phyloP scores from a whole-genome alignment of 2,797 vertebrate species.

The Sus cebifrons region DNA sequence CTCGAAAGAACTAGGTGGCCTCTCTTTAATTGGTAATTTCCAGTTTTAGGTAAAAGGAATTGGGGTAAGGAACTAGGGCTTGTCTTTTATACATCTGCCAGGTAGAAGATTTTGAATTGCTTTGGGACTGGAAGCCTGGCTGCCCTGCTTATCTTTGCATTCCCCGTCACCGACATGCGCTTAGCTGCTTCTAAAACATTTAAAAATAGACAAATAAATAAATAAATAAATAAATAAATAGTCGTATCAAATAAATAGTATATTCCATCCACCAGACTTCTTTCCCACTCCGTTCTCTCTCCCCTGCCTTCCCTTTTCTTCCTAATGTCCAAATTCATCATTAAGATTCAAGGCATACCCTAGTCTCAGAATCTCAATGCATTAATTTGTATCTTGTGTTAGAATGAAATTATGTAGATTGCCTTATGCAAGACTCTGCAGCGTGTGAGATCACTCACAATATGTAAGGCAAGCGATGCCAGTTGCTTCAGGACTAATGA shows the following conservation, averaged over 20 bases:
- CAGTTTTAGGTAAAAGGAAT: constrained; percentile 42
- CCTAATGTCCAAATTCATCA: not conserved
- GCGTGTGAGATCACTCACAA: not conserved
- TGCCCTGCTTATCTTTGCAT: not conserved
- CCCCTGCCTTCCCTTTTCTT: not conserved
- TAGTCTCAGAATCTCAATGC: not conserved
- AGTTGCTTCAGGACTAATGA: not conserved
- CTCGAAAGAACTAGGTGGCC: constrained; percentile 11
- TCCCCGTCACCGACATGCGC: not conserved
- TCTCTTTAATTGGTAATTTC: constrained; percentile 15
- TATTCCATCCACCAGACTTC: not conserved
- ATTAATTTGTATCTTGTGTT: not conserved
- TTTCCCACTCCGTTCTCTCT: not conserved
- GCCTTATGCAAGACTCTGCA: not conserved
- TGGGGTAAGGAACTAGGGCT: not conserved
- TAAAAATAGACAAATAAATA: constrained; percentile 9
- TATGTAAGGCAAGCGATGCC: not conserved
- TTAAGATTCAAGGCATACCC: not conserved
- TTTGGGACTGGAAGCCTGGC: not conserved
- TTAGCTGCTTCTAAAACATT: not conserved
- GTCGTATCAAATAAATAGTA: not conserved
- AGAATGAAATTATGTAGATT: constrained; percentile 33
- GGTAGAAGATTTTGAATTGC: not conserved
- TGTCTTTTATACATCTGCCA: not conserved
- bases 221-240: constrained; percentile 3